A percentile compares a stretch with the other conserved stretches of the same genome.
Conservation (phyloP, 92 coral and sea anemone species). For the Galaxea fascicularis region DNA sequence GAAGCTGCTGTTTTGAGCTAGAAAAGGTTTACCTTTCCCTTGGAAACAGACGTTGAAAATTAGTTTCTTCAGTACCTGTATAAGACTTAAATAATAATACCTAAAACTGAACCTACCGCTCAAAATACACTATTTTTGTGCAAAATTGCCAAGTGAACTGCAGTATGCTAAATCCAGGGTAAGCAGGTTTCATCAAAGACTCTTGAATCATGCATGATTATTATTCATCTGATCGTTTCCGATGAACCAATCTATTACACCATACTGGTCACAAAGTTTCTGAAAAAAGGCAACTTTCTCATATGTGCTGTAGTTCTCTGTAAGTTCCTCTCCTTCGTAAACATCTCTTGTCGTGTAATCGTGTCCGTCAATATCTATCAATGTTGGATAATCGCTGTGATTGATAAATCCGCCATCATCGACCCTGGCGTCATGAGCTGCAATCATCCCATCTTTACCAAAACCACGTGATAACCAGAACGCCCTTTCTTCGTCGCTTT, state of each 20-base stretch:
- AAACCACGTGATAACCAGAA: constrained; percentile 33
- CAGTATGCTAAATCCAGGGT: too few relatives aligned
- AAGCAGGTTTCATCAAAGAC: too few relatives aligned
- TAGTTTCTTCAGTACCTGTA: too few relatives aligned
- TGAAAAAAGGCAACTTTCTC: constrained; percentile 22
- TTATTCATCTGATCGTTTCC: too few relatives aligned
- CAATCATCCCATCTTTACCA: neutral
- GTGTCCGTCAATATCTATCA: constrained; percentile 6
- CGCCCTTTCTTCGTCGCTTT: constrained; percentile 30
- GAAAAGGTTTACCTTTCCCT: too few relatives aligned
- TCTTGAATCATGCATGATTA: too few relatives aligned
- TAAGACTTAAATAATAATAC: too few relatives aligned
- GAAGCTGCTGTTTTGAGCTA: too few relatives aligned
- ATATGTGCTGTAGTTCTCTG: constrained; percentile 38
- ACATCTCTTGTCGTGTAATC: constrained; percentile 46
- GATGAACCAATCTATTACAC: constrained; percentile 6
- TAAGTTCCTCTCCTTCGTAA: constrained; percentile 46
- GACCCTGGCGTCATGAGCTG: neutral
- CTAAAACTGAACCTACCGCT: too few relatives aligned
- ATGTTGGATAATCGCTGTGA: constrained; percentile 30
- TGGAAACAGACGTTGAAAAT: too few relatives aligned
- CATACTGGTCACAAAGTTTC: constrained; percentile 43
- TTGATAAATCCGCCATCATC: constrained; percentile 2
- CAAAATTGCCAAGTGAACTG: too few relatives aligned
- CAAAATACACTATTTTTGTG: too few relatives aligned